phyloP scores from a whole-genome alignment of 2,113 vertebrate species.

The Tetrao urogallus region DNA sequence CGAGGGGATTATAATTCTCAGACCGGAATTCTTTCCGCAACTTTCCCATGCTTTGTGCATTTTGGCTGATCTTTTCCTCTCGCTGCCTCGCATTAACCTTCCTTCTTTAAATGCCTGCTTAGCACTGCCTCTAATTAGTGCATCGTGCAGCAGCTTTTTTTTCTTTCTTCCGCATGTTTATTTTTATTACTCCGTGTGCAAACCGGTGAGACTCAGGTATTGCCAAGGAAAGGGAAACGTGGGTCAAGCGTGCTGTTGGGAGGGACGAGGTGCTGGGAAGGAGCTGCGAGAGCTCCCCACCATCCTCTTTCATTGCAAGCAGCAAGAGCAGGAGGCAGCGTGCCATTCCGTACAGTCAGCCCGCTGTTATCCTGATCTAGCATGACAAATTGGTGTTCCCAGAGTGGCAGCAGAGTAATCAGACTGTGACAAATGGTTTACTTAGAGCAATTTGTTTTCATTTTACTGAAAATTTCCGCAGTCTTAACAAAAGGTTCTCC shows the following conservation, averaged over 20 bases:
- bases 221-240: neutral
- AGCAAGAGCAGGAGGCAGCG: slow-evolving; percentile 64
- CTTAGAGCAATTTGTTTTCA: slow-evolving; percentile 87
- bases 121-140: neutral
- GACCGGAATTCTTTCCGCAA: neutral
- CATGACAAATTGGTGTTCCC: slow-evolving; percentile 85
- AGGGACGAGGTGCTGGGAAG: neutral
- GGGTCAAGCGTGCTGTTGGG: accelerated
- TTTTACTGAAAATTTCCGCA: slow-evolving; percentile 81
- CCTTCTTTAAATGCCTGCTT: neutral
- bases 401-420: slow-evolving; percentile 83
- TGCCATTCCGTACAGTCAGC: slow-evolving; percentile 74
- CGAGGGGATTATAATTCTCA: neutral
- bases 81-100: neutral
- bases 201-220: neutral
- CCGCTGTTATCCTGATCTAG: slow-evolving; percentile 80
- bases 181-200: neutral
- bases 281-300: neutral
- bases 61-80: neutral
- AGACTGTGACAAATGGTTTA: slow-evolving; percentile 88
- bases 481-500: slow-evolving; percentile 68
- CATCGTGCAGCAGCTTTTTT: neutral
- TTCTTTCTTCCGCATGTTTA: neutral
- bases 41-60: neutral
- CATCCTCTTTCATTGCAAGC: neutral